Evolutionary conservation across 2,888 invertebrate genomes (phyloP).

Genomic region (Drosophila aldrichi): DNA sequence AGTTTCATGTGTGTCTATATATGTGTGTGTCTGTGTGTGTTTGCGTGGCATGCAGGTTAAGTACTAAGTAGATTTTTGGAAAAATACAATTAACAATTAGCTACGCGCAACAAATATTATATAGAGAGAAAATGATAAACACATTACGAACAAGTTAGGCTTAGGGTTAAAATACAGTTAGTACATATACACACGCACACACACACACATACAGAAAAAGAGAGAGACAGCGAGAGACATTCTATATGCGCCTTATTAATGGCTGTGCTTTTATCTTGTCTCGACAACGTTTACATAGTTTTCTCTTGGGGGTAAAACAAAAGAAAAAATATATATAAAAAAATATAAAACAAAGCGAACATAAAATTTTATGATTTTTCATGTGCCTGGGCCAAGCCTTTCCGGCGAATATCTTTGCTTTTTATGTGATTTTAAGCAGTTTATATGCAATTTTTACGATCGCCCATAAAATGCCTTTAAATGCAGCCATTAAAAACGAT

Average conservation of each 20-base stretch:
- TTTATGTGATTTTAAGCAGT: constrained; percentile 80
- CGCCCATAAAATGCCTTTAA: constrained; percentile 73
- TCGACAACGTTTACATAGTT: constrained; percentile 35
- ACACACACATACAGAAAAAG: neutral
- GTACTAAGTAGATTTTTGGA: constrained; percentile 44
- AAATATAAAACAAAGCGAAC: constrained; percentile 55
- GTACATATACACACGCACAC: constrained; percentile 38
- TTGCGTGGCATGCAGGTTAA: constrained; percentile 60
- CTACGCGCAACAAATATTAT: constrained; percentile 58
- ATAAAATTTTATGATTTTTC: constrained; percentile 69
- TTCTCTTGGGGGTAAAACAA: constrained; percentile 19
- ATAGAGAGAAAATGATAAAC: constrained; percentile 31
- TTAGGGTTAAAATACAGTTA: constrained; percentile 54
- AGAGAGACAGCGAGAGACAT: constrained; percentile 9
- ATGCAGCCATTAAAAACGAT: constrained; percentile 80
- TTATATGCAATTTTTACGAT: constrained; percentile 79
- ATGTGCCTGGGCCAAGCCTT: constrained; percentile 34
- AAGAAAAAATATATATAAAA: constrained; percentile 16
- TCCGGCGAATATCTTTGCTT: constrained; percentile 61
- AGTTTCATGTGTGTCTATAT: constrained; percentile 24
- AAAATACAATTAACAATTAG: constrained; percentile 53
- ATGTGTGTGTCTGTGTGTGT: constrained; percentile 20
- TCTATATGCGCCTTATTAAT: constrained; percentile 36
- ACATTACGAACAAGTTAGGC: constrained; percentile 55
- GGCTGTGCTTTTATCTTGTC: constrained; percentile 48